Evolutionary conservation across 2,113 vertebrate genomes (phyloP), one percentile per base, ranked within the genome.

Genomic region (Dinomys branickii): DNA sequence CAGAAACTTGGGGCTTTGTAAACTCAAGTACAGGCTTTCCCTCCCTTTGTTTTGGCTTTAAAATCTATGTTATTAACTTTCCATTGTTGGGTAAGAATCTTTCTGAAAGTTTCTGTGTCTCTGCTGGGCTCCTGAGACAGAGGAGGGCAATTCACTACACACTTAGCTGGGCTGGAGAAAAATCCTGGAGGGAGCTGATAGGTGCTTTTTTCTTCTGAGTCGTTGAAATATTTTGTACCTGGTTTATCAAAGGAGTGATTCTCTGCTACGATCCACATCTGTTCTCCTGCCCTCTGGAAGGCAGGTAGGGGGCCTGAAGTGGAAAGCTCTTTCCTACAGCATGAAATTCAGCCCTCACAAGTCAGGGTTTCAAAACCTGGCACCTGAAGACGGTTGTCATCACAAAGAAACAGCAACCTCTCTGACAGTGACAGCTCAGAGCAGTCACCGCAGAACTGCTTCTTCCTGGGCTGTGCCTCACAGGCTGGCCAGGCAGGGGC

Each of bases 281-380:
- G 94, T 65, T 95, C 71, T 65, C 17, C 47, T 82, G 8, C 65
- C 85, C 77, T n/a, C 63, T 44, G 87, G 81, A 95, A 88, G 84
- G 69, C 58, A 65, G 87, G 47, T 13, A 50, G 75, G 33, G 65
- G 91, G 67, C 47, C 85, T 73, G 56, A 22, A 28, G 77, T 26
- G 82, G 90, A 90, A 8, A 0, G 77, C 1, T 85, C 8, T 77
- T 95, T 91, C 85, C 28, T 65, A 61, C 67, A 71, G 3, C 95
- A 92, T 97, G 93, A 82, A 90, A 93, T 73, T 91, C 80, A 95
- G 59, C 65, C 54, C 71, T 93, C 84, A 93, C 95, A 94, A 59
- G 52, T 58, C 94, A 94, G 95, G 94, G 88, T 85, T 88, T 90
- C 28, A 1, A 52, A 12, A 0, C 54, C 90, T 33, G 50, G 89